Evolutionary conservation across 2,888 invertebrate genomes (phyloP).

Genomic region (Coronaproctus castanopsis): DNA sequence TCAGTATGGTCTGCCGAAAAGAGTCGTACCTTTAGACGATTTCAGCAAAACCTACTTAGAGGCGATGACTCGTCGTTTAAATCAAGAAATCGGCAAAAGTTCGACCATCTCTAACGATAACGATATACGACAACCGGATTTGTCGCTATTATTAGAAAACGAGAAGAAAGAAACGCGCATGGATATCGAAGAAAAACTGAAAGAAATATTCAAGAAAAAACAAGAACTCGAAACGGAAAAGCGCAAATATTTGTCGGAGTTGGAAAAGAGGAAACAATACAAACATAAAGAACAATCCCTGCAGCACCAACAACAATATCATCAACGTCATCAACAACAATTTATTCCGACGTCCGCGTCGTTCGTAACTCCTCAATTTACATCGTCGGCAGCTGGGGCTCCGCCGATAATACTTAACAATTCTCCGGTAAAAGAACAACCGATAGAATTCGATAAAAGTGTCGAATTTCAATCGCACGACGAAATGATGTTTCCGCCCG

Average conservation of each 20-base stretch:
- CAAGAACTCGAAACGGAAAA: constrained; percentile 25
- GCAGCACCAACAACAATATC: neutral
- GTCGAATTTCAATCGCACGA: constrained; percentile 12
- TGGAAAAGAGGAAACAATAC: constrained; percentile 12
- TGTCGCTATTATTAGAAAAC: neutral
- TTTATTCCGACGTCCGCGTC: neutral
- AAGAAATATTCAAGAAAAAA: neutral
- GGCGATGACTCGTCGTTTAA: neutral
- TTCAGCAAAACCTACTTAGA: neutral
- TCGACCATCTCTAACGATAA: neutral
- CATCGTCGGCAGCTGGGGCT: neutral
- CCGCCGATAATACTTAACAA: neutral
- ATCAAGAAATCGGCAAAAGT: neutral
- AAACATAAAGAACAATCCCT: neutral
- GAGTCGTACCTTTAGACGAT: constrained; percentile 26
- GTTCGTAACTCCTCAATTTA: neutral
- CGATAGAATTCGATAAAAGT: constrained; percentile 19
- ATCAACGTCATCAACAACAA: neutral
- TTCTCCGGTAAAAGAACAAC: too few species aligned
- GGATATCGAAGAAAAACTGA: neutral
- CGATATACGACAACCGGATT: too few species aligned
- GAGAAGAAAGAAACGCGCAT: neutral
- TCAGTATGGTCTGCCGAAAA: constrained; percentile 52
- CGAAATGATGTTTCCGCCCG: constrained; percentile 20
- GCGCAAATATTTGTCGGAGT: constrained; percentile 17